Base-by-base conservation (phyloP, 2,113 vertebrate genomes). In the Theropithecus gelada region DNA sequence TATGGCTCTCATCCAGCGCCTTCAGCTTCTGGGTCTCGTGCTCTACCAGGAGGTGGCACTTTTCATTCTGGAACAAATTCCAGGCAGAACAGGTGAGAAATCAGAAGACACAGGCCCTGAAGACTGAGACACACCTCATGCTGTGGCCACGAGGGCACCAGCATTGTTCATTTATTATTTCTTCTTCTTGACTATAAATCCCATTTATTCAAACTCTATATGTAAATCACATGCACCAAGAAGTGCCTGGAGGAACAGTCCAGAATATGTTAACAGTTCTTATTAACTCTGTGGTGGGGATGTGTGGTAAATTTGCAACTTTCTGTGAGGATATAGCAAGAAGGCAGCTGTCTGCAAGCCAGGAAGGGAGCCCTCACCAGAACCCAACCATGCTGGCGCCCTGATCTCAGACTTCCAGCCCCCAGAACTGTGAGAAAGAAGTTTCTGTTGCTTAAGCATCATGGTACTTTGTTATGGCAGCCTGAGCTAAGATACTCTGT, bases 11-110 rank as follows among this genome's bases (percentile, higher is more conserved):
- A 6, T 99, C 99, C 97, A 99, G 93, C 0, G 98, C 98, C 95
- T 99, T 99, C 59, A 99, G 99, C 98, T 99, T 99, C 98, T 99
- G 99, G 1, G 99, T 99, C 94, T 99, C 99, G 0, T 99, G 99
- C 97, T 99, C 99, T 5, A 99, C 97, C 98, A 99, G 95, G 92
- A 99, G 98, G 98, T 99, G 99, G 81, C 99, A 99, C 88, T 99
- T 99, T 93, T 99, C 99, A 94, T 99, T 99, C 99, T 99, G 91
- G 20, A 96, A 98, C 32, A 83, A 57, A 98, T 92, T 50, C 57
- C 96, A 91, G 83, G 73, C 25, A 73, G 30, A 35, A 86, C 11
- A 61, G 59, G 43, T 87, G 11, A 95, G 76, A 64, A 76, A 23
- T 20, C 35, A 57, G 32, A 50, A n/a, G 68, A 22, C 43, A 13